These are phyloP conservation scores for Corythornis vintsioides DNA, from an alignment of 2,113 vertebrate species.

Conservation along the genomic window DNA sequence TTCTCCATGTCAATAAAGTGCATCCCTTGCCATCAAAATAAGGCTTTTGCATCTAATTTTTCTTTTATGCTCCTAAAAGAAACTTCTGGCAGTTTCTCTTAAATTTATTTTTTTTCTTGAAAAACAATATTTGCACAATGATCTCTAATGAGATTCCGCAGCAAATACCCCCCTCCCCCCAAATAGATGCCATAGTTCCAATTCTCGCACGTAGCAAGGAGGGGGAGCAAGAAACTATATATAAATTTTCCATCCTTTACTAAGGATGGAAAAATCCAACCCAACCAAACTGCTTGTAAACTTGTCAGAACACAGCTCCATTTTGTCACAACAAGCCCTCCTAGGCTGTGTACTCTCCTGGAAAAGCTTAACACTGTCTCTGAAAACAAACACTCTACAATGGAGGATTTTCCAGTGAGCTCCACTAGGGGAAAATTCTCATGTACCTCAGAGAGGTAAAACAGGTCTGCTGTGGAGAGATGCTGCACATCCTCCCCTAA, in stretches of 20 bases:
- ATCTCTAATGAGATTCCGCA: conserved; percentile 7
- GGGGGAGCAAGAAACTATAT: not conserved
- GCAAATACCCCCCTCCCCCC: not conserved
- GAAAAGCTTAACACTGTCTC: not conserved
- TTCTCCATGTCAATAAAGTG: conserved; percentile 31
- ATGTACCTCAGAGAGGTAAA: not conserved
- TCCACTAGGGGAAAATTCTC: not conserved
- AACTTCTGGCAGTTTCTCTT: not conserved
- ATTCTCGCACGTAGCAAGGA: not conserved
- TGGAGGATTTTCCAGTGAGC: not conserved
- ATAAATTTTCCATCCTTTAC: not conserved
- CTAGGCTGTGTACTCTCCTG: not conserved
- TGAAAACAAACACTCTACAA: not conserved
- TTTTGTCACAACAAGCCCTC: not conserved
- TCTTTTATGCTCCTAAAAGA: not conserved
- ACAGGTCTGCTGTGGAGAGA: not conserved
- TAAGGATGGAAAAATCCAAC: not conserved
- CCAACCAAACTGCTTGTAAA: not conserved
- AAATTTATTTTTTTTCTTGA: conserved; percentile 33
- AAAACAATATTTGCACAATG: conserved; percentile 28
- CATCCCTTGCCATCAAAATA: not conserved
- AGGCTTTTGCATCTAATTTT: conserved; percentile 42
- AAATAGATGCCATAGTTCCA: not conserved
- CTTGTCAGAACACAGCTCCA: not conserved
- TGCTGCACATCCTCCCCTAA: not conserved